Evolutionary conservation across 2,888 invertebrate genomes (phyloP).

Genomic region (Acronicta leporina): DNA sequence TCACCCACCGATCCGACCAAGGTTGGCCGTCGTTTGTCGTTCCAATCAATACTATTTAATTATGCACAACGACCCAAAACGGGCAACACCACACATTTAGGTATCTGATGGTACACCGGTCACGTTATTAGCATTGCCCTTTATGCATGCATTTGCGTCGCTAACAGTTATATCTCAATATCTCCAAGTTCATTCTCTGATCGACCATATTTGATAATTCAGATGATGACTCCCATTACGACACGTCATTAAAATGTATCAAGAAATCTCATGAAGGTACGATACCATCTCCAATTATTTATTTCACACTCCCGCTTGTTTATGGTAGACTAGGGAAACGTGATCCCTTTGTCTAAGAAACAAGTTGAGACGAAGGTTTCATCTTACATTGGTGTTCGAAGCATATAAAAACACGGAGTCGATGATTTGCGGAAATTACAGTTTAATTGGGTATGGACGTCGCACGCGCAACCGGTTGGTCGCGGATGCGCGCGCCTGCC

Average conservation of each 20-base stretch:
- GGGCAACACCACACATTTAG: slow-evolving; percentile 8
- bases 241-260: slow-evolving; percentile 44
- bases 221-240: slow-evolving; percentile 7
- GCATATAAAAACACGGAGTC: slow-evolving; percentile 50
- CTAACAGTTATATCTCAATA: neutral
- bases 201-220: slow-evolving; percentile 2
- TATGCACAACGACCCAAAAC: slow-evolving; percentile 31
- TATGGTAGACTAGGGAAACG: slow-evolving; percentile 30
- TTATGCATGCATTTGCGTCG: slow-evolving; percentile 10
- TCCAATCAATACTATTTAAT: slow-evolving; percentile 46
- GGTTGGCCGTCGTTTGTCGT: slow-evolving; percentile 16
- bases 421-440: slow-evolving; percentile 67
- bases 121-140: slow-evolving; percentile 15
- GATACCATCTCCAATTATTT: slow-evolving; percentile 62
- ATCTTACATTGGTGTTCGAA: slow-evolving; percentile 8
- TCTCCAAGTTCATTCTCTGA: neutral
- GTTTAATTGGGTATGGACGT: slow-evolving; percentile 65
- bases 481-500: slow-evolving; percentile 36
- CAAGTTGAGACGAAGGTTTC: neutral
- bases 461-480: slow-evolving; percentile 44
- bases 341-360: slow-evolving; percentile 12
- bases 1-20: slow-evolving; percentile 18
- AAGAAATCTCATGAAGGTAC: slow-evolving; percentile 34
- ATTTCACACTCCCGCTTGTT: slow-evolving; percentile 56
- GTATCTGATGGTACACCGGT: slow-evolving; percentile 10